Evolutionary conservation across 2,888 invertebrate genomes (phyloP).

Genomic region (Rosalia funebris): DNA sequence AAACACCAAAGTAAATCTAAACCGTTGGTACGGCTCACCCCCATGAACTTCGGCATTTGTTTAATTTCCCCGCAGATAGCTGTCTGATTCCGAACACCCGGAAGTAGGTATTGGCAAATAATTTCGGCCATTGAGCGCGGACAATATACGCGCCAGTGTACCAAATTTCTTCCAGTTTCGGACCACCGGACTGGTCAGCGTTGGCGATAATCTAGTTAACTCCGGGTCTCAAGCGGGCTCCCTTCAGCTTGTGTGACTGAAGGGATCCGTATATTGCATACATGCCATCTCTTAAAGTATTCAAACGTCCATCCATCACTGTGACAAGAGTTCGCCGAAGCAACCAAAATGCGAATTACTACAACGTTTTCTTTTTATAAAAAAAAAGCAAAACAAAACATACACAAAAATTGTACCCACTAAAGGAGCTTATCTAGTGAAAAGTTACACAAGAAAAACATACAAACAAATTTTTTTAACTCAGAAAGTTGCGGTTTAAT

Average conservation of each 20-base stretch:
- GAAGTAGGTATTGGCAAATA: constrained; percentile 15
- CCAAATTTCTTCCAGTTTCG: constrained; percentile 18
- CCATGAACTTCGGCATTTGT: constrained; percentile 15
- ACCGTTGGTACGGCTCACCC: background rate
- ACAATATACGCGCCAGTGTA: background rate
- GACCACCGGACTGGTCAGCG: constrained; percentile 24
- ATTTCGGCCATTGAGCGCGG: background rate
- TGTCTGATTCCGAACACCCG: constrained; percentile 8
- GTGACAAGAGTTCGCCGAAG: constrained; percentile 6
- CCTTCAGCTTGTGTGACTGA: constrained; percentile 40
- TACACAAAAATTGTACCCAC: too few species aligned
- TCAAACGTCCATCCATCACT: constrained; percentile 47
- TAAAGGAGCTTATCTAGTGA: too few species aligned
- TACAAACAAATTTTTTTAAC: too few species aligned
- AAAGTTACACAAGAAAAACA: too few species aligned
- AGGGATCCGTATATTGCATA: constrained; percentile 38
- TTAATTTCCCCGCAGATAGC: constrained; percentile 16
- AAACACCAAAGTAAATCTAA: background rate
- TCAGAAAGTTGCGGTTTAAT: too few species aligned
- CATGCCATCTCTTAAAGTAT: constrained; percentile 47
- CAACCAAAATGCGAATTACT: constrained; percentile 6
- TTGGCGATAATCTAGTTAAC: constrained; percentile 35
- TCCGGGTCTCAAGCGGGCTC: constrained; percentile 38
- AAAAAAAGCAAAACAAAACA: too few species aligned
- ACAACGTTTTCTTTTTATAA: background rate